Evolutionary conservation across 2,888 invertebrate genomes (phyloP).

Genomic region (Euplagia quadripunctaria): DNA sequence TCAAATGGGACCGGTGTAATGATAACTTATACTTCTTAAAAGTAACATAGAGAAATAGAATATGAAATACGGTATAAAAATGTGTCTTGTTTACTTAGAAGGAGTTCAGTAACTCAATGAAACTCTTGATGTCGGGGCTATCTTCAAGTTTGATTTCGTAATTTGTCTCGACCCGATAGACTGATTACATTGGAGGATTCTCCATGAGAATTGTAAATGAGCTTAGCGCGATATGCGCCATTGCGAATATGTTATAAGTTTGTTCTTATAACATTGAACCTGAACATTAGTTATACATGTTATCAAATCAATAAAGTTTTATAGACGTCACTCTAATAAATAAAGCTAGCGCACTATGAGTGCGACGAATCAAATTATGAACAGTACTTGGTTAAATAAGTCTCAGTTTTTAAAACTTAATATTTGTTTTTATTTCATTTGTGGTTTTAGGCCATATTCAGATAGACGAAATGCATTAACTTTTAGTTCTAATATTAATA

Average conservation of each 20-base stretch:
- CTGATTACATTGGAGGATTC: constrained; percentile 55
- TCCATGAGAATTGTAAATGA: constrained; percentile 46
- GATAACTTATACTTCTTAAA: constrained; percentile 40
- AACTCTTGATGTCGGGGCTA: constrained; percentile 53
- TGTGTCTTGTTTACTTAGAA: constrained; percentile 56
- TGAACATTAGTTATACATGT: neutral
- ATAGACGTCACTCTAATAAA: neutral
- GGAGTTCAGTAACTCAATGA: constrained; percentile 64
- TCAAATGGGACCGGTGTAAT: constrained; percentile 26
- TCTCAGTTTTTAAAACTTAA: no score
- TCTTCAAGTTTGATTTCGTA: constrained; percentile 52
- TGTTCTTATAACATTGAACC: no score
- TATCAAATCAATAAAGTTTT: neutral
- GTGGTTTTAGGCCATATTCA: no score
- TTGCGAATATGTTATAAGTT: constrained; percentile 26
- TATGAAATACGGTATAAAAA: constrained; percentile 59
- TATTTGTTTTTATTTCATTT: no score
- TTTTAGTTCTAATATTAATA: no score
- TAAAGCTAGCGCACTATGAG: neutral
- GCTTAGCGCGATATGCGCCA: constrained; percentile 20
- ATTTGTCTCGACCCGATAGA: constrained; percentile 54
- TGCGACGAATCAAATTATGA: no score
- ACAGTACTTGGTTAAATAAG: no score
- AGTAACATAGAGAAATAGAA: constrained; percentile 54
- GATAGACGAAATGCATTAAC: no score